Conservation (phyloP, 1,140 invertebrate species). For the Bicyclus anynana region DNA sequence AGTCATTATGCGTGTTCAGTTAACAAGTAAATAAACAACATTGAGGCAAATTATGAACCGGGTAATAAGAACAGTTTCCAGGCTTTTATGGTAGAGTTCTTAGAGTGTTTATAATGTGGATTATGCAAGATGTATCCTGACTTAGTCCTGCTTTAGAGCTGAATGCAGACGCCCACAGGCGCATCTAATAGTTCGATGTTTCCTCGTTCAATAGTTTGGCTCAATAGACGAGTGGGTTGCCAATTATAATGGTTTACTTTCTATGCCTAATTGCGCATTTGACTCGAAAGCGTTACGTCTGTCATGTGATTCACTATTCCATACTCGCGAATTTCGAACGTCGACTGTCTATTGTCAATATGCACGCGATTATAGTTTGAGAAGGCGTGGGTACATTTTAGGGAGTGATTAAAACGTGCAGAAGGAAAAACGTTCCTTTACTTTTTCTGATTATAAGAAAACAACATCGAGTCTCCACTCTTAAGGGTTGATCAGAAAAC, state of each 20-base stretch:
- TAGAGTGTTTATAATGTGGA: too few species aligned
- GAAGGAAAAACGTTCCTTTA: too few species aligned
- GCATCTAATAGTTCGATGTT: constrained; percentile 42
- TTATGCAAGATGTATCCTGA: too few species aligned
- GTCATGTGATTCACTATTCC: constrained; percentile 28
- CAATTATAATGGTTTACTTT: constrained; percentile 64
- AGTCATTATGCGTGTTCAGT: too few species aligned
- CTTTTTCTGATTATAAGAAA: neutral
- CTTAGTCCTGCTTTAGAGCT: neutral
- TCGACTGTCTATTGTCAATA: constrained; percentile 21
- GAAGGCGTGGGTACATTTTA: too few species aligned
- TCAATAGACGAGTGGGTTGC: constrained; percentile 50
- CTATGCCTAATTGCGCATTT: constrained; percentile 56
- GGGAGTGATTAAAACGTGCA: too few species aligned
- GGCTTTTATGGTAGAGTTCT: too few species aligned
- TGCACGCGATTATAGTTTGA: constrained; percentile 6
- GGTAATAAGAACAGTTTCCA: too few species aligned
- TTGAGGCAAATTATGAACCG: too few species aligned
- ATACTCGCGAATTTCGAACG: neutral
- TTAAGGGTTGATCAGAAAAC: too few species aligned
- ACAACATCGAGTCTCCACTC: too few species aligned
- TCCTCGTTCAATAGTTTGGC: constrained; percentile 40
- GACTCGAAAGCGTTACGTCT: constrained; percentile 26
- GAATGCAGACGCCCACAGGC: constrained; percentile 31
- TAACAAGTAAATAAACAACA: too few species aligned